Evolutionary conservation across 2,888 invertebrate genomes (phyloP).

Genomic region (Boloria selene): DNA sequence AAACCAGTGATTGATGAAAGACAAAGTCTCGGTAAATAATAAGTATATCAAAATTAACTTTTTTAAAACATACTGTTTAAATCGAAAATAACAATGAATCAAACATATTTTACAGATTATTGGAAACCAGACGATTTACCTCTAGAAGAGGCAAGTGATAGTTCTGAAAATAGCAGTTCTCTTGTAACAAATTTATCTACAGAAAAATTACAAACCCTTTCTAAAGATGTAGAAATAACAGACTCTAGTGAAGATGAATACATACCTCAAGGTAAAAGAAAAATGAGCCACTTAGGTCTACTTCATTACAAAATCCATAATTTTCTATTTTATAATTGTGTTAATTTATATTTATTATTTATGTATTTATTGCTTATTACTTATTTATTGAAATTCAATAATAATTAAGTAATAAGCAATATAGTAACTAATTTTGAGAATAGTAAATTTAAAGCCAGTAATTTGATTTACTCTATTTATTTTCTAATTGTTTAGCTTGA

Average conservation of each 20-base stretch:
- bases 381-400: too few species aligned
- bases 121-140: constrained; percentile 74
- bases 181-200: constrained; percentile 69
- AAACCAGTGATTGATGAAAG: constrained; percentile 58
- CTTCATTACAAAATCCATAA: not conserved
- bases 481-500: too few species aligned
- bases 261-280: constrained; percentile 63
- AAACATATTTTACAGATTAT: constrained; percentile 56
- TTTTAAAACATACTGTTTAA: too few species aligned
- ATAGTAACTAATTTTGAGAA: too few species aligned
- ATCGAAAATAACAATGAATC: too few species aligned
- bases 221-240: constrained; percentile 67
- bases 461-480: too few species aligned
- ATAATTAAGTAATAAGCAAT: too few species aligned
- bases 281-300: not conserved
- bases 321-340: too few species aligned
- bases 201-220: constrained; percentile 66
- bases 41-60: too few species aligned
- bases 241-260: constrained; percentile 79
- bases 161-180: constrained; percentile 74
- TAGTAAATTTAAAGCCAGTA: too few species aligned
- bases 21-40: constrained; percentile 66
- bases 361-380: too few species aligned
- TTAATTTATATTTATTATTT: too few species aligned
- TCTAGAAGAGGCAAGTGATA: constrained; percentile 72